Base-by-base conservation (phyloP, 92 coral and sea anemone genomes). In the Palythoa grandiflora region DNA sequence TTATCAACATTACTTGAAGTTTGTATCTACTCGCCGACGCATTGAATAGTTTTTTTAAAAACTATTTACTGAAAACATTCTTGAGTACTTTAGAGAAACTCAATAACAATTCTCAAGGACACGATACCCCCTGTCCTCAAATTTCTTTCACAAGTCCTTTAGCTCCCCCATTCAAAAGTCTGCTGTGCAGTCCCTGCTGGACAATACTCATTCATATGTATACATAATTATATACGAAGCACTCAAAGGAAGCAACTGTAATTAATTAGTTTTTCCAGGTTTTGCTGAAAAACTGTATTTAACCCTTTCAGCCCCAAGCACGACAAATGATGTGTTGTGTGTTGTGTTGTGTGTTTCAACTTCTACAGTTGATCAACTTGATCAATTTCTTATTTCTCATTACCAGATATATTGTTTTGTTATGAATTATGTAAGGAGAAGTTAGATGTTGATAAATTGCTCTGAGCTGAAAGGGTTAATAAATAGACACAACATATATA, bases 281-380 rank as follows among this genome's bases (percentile, higher is more conserved):
- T 72, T 72, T 72, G 77, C 53, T 72, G 77, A 72, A 38, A 38
- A 72, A 38, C 77, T 72, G n/a, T 72, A 72, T 72, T 72, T 72
- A 28, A 28, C 28, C 28, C 28, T 28, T 28, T 28, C 28, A 28
- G 28, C 28, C 28, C 28, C 28, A 28, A 28, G 28, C 28, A 28
- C 28, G 28, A 28, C 28, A 28, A 28, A 28, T 28, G 28, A 28
- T 28, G 28, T 28, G 28, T 28, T 28, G 28, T 28, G 28, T 28
- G 28, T 28, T 28, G 28, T 28, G 28, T 28, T 28, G 28, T 28
- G 28, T 28, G 28, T 28, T 28, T 28, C 28, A 28, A 28, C 28
- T 28, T 28, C 28, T 28, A 28, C 28, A n/a, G n/a, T n/a, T n/a
- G n/a, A n/a, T n/a, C n/a, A n/a, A n/a, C n/a, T n/a, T n/a, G n/a